Evolutionary conservation across 2,888 invertebrate species (phyloP).

Genomic region (Germaria angustata): DNA sequence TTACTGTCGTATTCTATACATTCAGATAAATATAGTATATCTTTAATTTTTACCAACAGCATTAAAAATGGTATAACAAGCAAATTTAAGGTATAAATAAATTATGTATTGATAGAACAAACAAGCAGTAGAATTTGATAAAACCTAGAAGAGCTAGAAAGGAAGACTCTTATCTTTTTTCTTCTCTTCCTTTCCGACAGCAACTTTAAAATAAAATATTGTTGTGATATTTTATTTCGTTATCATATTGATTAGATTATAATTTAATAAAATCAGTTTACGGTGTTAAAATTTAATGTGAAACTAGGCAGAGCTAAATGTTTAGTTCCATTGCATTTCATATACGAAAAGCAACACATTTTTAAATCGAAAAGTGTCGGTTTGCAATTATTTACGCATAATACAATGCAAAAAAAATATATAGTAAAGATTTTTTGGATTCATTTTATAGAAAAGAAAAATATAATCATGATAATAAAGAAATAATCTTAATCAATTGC

Average conservation of each 20-base stretch:
- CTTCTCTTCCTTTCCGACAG: neutral
- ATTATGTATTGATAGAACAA: conserved; percentile 38
- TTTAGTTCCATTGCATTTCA: conserved; percentile 27
- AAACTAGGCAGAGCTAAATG: neutral
- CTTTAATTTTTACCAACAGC: neutral
- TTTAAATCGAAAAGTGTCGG: neutral
- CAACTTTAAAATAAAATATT: conserved; percentile 4
- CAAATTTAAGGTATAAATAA: conserved; percentile 55
- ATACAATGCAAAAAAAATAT: neutral
- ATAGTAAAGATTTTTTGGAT: neutral
- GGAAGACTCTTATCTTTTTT: neutral
- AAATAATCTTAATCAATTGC: neutral
- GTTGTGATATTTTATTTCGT: conserved; percentile 12
- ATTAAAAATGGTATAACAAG: neutral
- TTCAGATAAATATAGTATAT: neutral
- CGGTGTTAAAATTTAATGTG: conserved; percentile 15
- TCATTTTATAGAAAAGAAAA: neutral
- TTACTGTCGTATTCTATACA: no score
- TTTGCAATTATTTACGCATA: neutral
- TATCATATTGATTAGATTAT: conserved; percentile 57
- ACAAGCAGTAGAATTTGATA: conserved; percentile 27
- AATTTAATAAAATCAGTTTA: neutral
- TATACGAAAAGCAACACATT: neutral
- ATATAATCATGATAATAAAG: neutral
- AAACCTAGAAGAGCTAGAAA: neutral